Percentiles rank a stretch among this genome's conserved stretches.
Evolutionary conservation across 2,888 invertebrate species (phyloP).

Genomic region (Phyllotreta striolata): DNA sequence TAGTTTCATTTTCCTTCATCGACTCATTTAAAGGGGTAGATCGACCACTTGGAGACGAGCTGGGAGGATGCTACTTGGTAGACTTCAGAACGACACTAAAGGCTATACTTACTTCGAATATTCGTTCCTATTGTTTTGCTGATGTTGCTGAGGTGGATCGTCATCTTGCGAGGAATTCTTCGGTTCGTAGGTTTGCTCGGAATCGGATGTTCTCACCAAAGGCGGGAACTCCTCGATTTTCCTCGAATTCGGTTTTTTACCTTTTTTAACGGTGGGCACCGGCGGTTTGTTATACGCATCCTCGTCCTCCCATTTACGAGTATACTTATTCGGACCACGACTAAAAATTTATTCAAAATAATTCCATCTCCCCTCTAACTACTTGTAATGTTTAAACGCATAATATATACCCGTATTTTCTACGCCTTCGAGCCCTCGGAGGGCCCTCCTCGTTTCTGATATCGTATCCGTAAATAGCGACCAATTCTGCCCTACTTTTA

Average conservation of each 20-base stretch:
- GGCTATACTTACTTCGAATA: slow-evolving; percentile 33
- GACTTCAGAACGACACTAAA: no score
- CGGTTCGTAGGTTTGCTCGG: slow-evolving; percentile 3
- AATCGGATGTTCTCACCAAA: slow-evolving; percentile 27
- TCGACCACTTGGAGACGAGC: no score
- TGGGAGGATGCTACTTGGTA: no score
- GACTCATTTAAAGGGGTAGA: no score
- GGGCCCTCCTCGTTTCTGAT: slow-evolving; percentile 93
- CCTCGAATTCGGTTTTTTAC: slow-evolving; percentile 44
- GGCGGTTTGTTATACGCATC: slow-evolving; percentile 79
- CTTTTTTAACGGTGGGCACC: slow-evolving; percentile 41
- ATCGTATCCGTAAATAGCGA: slow-evolving; percentile 91
- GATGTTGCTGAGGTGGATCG: background rate
- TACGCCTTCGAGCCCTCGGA: slow-evolving; percentile 83
- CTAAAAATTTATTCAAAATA: no score
- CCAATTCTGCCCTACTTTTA: slow-evolving; percentile 84
- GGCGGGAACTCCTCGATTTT: slow-evolving; percentile 53
- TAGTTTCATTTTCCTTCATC: no score
- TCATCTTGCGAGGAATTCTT: slow-evolving; percentile 3
- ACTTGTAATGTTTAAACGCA: no score
- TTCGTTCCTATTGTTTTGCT: slow-evolving; percentile 22
- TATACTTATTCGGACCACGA: slow-evolving; percentile 91
- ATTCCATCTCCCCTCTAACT: no score
- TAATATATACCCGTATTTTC: slow-evolving; percentile 79
- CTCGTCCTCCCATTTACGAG: slow-evolving; percentile 92